Evolutionary conservation across 2,888 invertebrate species (phyloP).

Genomic region (Neuroscelio doddi): DNA sequence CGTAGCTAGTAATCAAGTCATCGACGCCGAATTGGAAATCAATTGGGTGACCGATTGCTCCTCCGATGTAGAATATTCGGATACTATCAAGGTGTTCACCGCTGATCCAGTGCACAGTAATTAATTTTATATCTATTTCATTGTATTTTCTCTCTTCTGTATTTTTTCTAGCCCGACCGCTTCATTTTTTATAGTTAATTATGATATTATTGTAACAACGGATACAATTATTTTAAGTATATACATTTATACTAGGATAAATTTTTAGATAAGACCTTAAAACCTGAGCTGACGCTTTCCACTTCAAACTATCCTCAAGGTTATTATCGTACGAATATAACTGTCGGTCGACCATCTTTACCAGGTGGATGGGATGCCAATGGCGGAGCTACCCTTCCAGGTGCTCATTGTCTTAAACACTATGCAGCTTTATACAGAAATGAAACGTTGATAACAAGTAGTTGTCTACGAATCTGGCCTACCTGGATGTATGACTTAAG

Average conservation of each 20-base stretch:
- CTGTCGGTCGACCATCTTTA: constrained; percentile 63
- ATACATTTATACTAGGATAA: too few species aligned
- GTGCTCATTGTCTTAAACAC: constrained; percentile 79
- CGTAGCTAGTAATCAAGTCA: constrained; percentile 58
- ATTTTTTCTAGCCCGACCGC: too few species aligned
- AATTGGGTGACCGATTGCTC: constrained; percentile 74
- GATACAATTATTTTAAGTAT: too few species aligned
- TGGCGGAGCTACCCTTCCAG: constrained; percentile 67
- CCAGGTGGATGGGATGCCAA: constrained; percentile 73
- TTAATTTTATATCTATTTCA: constrained; percentile 26
- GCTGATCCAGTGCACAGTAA: constrained; percentile 63
- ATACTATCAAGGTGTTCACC: constrained; percentile 67
- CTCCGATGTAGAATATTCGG: constrained; percentile 55
- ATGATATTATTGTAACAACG: too few species aligned
- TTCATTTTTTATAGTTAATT: too few species aligned
- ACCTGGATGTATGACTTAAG: constrained; percentile 86
- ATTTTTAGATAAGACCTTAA: constrained; percentile 56
- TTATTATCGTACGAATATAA: constrained; percentile 68
- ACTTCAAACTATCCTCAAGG: constrained; percentile 63
- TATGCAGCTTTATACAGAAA: constrained; percentile 81
- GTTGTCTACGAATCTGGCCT: constrained; percentile 86
- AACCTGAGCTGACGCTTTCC: constrained; percentile 57
- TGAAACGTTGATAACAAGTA: constrained; percentile 76
- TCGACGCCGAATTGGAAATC: constrained; percentile 73
- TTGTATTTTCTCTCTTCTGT: too few species aligned